Evolutionary conservation across 2,888 invertebrate genomes (phyloP).

Genomic region (Ligdia adustata): DNA sequence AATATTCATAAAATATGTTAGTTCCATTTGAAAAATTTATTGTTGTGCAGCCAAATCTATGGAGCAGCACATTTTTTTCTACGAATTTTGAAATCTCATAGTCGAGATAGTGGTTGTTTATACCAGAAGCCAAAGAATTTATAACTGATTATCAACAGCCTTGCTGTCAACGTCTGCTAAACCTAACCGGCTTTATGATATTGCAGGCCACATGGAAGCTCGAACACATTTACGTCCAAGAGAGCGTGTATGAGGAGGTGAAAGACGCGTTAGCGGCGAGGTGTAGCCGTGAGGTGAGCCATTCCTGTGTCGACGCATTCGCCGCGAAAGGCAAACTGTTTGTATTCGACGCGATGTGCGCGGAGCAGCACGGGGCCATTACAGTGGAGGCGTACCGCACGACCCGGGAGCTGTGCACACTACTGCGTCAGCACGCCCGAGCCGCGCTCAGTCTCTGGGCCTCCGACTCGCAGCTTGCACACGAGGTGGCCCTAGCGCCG

Average conservation of each 20-base stretch:
- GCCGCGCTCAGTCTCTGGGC: conserved; percentile 14
- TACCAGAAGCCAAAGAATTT: too few species aligned
- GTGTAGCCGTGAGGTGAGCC: conserved; percentile 1
- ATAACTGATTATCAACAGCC: too few species aligned
- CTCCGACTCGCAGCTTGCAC: conserved; percentile 2
- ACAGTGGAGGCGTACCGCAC: conserved; percentile 17
- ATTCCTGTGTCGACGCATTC: conserved; percentile 9
- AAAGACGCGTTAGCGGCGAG: conserved; percentile 9
- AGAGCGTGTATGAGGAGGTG: conserved; percentile 21
- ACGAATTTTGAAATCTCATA: too few species aligned
- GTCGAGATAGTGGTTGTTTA: too few species aligned
- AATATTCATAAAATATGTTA: too few species aligned
- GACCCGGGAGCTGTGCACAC: conserved; percentile 1
- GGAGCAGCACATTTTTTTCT: too few species aligned
- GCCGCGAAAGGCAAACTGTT: conserved; percentile 3
- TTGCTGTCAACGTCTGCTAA: too few species aligned
- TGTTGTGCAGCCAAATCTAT: too few species aligned
- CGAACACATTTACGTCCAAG: conserved; percentile 12
- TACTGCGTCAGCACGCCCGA: background rate
- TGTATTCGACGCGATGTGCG: conserved; percentile 3
- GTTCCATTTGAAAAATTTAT: too few species aligned
- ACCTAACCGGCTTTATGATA: background rate
- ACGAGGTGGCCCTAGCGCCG: conserved; percentile 13
- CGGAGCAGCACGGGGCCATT: background rate
- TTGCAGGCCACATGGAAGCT: conserved; percentile 25